These are phyloP conservation scores for Trichomalopsis sarcophagae DNA, from an alignment of 1,140 invertebrate genomes.

Conservation along the genomic window DNA sequence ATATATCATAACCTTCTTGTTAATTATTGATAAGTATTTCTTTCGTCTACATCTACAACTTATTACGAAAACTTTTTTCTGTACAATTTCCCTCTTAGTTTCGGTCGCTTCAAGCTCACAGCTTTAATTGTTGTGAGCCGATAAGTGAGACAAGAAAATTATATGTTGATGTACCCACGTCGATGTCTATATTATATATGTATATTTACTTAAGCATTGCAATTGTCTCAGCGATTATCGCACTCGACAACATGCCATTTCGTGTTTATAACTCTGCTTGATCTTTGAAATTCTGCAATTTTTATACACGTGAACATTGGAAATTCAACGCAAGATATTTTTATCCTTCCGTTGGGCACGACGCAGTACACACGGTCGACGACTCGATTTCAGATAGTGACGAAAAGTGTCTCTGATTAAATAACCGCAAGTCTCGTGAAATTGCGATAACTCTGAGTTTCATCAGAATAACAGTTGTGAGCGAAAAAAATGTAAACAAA, in stretches of 20 bases:
- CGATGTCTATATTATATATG: conserved; percentile 30
- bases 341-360: neutral
- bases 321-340: neutral
- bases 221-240: conserved; percentile 46
- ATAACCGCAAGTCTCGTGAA: neutral
- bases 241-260: neutral
- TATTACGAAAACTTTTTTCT: conserved; percentile 44
- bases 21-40: conserved; percentile 39
- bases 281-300: neutral
- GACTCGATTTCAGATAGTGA: no score
- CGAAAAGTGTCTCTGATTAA: neutral
- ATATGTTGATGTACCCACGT: conserved; percentile 25
- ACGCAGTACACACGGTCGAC: no score
- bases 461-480: neutral
- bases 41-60: conserved; percentile 19
- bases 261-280: neutral
- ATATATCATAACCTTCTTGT: conserved; percentile 8
- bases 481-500: neutral
- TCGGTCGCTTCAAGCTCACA: neutral
- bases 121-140: neutral
- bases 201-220: conserved; percentile 30
- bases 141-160: conserved; percentile 12
- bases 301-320: neutral
- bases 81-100: conserved; percentile 34
- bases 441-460: neutral